These are phyloP conservation scores for Sinodicranocentrus sp. DNA, from an alignment of 2,888 invertebrate species.

Conservation along the genomic window DNA sequence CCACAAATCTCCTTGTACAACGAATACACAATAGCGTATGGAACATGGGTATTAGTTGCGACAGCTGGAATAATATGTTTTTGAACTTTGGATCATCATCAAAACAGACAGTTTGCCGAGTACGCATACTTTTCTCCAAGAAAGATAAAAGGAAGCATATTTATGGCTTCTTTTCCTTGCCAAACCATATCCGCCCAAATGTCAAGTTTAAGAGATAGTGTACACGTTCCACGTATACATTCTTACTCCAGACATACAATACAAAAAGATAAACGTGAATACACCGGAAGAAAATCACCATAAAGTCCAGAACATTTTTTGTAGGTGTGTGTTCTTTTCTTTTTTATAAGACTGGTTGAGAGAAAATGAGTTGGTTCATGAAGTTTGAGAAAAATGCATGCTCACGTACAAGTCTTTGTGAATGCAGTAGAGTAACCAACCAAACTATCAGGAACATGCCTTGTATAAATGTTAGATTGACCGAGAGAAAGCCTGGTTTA, in stretches of 20 bases:
- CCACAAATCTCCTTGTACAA: too few species aligned
- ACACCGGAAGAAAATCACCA: conserved; percentile 61
- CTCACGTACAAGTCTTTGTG: too few species aligned
- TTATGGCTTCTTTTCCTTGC: conserved; percentile 54
- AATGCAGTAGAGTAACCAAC: too few species aligned
- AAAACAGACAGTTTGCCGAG: too few species aligned
- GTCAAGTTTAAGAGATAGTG: conserved; percentile 52
- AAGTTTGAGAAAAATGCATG: too few species aligned
- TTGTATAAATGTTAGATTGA: conserved; percentile 4
- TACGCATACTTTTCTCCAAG: not conserved
- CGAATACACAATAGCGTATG: too few species aligned
- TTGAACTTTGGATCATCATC: too few species aligned
- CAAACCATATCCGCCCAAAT: conserved; percentile 58
- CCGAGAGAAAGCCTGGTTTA: not conserved
- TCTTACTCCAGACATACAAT: conserved; percentile 5
- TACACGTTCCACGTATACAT: conserved; percentile 29
- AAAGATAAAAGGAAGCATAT: conserved; percentile 58
- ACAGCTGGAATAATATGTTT: too few species aligned
- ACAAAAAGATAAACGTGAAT: conserved; percentile 43
- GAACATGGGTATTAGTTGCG: too few species aligned
- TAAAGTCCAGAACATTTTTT: conserved; percentile 53
- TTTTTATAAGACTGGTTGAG: too few species aligned
- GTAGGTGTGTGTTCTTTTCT: too few species aligned
- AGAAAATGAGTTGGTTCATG: too few species aligned
- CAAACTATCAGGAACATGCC: not conserved